These are phyloP conservation scores for Cyphomyrmex costatus DNA, from an alignment of 1,140 invertebrate genomes.

Conservation along the genomic window DNA sequence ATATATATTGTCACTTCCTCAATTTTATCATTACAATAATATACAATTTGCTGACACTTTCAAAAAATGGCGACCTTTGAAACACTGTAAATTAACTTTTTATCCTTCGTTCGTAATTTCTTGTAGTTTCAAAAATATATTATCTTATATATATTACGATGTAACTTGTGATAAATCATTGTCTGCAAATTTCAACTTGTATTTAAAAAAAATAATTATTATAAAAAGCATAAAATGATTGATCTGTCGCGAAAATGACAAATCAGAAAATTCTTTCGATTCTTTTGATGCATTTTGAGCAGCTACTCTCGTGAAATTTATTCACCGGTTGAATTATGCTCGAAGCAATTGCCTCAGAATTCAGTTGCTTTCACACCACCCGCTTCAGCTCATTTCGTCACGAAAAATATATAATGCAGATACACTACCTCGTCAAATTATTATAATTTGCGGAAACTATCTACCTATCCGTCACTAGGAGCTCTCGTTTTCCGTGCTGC, in stretches of 20 bases:
- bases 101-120: not conserved
- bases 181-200: not conserved
- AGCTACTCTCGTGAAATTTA: not conserved
- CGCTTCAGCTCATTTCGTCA: not conserved
- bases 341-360: not conserved
- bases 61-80: not conserved
- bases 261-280: not conserved
- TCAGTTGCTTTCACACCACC: not conserved
- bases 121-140: not conserved
- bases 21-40: not conserved
- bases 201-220: not conserved
- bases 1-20: too few relatives aligned
- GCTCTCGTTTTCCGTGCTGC: not conserved
- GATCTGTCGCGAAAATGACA: not conserved
- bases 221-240: not conserved
- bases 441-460: constrained; percentile 43
- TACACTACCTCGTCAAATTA: constrained; percentile 50
- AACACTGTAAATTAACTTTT: not conserved
- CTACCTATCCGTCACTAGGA: not conserved
- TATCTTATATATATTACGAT: not conserved
- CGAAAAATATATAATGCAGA: constrained; percentile 54
- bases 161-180: not conserved
- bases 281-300: not conserved
- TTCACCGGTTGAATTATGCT: not conserved
- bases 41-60: not conserved